Conservation (phyloP, 2,888 invertebrate species). For the Drosophila kambysellisi region DNA sequence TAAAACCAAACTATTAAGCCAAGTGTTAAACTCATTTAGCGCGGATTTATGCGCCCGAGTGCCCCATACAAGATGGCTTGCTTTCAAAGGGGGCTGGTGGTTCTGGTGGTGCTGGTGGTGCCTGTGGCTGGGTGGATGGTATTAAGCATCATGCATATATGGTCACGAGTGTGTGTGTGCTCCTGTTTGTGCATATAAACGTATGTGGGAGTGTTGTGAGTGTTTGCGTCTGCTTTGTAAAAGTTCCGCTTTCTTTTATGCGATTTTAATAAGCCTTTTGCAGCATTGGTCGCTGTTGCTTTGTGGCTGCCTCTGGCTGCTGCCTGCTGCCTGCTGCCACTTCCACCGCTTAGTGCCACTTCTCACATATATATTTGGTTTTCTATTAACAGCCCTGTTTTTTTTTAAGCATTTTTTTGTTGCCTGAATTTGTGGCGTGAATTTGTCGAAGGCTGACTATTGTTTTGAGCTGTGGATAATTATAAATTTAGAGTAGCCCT, state of each 20-base stretch:
- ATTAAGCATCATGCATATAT: conserved; percentile 43
- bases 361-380: conserved; percentile 32
- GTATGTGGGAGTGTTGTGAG: conserved; percentile 22
- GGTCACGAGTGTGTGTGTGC: conserved; percentile 15
- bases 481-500: conserved; percentile 13
- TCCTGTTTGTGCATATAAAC: conserved; percentile 35
- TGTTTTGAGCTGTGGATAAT: conserved; percentile 11
- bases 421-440: conserved; percentile 63
- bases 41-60: conserved; percentile 81
- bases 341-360: conserved; percentile 20
- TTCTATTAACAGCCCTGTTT: conserved; percentile 66
- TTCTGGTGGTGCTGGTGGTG: not conserved
- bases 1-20: conserved; percentile 80
- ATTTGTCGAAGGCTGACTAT: conserved; percentile 33
- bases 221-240: conserved; percentile 67
- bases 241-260: conserved; percentile 78
- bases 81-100: not conserved
- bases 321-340: not conserved
- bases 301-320: conserved; percentile 44
- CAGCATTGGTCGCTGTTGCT: conserved; percentile 67
- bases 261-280: conserved; percentile 78
- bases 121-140: conserved; percentile 3
- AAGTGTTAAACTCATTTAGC: conserved; percentile 81
- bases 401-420: conserved; percentile 53
- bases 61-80: conserved; percentile 62